phyloP scores from a whole-genome alignment of 2,888 invertebrate genomes.

The Spisula solida region DNA sequence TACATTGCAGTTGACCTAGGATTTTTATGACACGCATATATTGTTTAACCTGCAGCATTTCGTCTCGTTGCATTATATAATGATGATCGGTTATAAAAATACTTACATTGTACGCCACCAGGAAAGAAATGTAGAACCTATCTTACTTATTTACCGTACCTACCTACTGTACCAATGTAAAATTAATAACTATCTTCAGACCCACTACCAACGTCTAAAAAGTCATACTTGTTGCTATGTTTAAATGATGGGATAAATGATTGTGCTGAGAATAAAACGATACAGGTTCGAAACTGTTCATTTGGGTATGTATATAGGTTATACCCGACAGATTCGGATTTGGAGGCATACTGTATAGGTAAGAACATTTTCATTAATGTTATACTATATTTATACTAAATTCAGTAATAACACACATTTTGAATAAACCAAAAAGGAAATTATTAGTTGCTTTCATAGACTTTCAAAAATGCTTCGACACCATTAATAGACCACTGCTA shows the following conservation, averaged over 20 bases:
- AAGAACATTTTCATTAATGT: not conserved
- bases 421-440: too few species aligned
- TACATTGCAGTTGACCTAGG: too few species aligned
- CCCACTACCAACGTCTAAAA: not conserved
- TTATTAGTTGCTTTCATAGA: too few species aligned
- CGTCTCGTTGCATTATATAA: not conserved
- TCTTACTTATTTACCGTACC: too few species aligned
- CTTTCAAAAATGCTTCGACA: too few species aligned
- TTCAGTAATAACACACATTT: too few species aligned
- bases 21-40: too few species aligned
- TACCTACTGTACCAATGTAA: not conserved
- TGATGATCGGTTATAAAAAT: not conserved
- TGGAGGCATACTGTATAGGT: constrained; percentile 16
- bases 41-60: not conserved
- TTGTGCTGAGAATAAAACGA: not conserved
- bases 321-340: not conserved
- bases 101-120: not conserved
- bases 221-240: not conserved
- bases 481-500: too few species aligned
- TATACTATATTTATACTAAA: too few species aligned
- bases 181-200: not conserved
- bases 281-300: not conserved
- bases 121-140: not conserved
- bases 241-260: not conserved
- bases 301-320: not conserved